These are phyloP conservation scores for Syngnathoides biaculeatus DNA, from an alignment of 2,113 vertebrate species.

Conservation along the genomic window DNA sequence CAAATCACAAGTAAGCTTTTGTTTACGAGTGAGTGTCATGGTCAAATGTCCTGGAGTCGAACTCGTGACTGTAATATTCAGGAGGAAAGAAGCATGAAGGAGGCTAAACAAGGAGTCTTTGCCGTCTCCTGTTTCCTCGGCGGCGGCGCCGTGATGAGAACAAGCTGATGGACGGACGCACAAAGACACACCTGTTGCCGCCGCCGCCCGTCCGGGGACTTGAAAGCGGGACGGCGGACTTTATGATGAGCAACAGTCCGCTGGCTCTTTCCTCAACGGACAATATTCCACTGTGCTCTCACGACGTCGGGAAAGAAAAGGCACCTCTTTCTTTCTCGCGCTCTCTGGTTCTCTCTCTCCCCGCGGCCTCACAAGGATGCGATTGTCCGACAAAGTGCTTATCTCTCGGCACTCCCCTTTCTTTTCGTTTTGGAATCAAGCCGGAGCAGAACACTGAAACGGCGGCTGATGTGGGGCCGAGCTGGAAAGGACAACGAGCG, in stretches of 20 bases:
- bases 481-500: slow-evolving; percentile 39
- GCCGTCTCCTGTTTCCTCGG: slow-evolving; percentile 8
- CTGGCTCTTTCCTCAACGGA: slow-evolving; percentile 55
- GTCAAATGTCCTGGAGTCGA: neutral
- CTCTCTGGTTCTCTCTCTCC: slow-evolving; percentile 7
- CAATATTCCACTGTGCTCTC: slow-evolving; percentile 50
- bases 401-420: slow-evolving; percentile 38
- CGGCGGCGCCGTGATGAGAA: slow-evolving; percentile 25
- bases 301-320: slow-evolving; percentile 26
- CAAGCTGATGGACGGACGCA: slow-evolving; percentile 18
- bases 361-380: slow-evolving; percentile 45
- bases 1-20: no score
- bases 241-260: slow-evolving; percentile 27
- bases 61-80: neutral
- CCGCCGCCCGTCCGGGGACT: slow-evolving; percentile 11
- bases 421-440: slow-evolving; percentile 29
- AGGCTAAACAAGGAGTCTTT: slow-evolving; percentile 8
- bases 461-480: slow-evolving; percentile 47
- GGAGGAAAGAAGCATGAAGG: slow-evolving; percentile 4
- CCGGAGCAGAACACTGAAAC: slow-evolving; percentile 31
- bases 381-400: slow-evolving; percentile 52
- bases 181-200: slow-evolving; percentile 37
- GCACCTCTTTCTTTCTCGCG: slow-evolving; percentile 24
- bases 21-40: neutral
- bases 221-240: slow-evolving; percentile 10